Evolutionary conservation across 2,113 vertebrate species (phyloP), one percentile per base, ranked within the genome.

Genomic region (Pteropus alecto): DNA sequence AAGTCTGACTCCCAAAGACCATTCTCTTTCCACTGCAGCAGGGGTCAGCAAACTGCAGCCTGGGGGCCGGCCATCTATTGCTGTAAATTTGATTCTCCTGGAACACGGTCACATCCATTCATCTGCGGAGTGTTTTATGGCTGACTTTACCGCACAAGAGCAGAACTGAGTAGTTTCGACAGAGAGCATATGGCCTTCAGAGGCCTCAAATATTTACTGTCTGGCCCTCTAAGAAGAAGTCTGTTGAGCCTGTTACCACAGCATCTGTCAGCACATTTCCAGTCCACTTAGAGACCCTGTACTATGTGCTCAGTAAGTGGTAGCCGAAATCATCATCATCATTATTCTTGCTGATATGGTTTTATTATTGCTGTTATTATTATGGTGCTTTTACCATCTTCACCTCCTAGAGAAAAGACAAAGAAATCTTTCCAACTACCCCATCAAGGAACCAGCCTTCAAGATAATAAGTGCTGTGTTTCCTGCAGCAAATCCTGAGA

Each of bases 361-460:
- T 30, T 70, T 16, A 21, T 26, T 15, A 9, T 4, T 1, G 22
- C 48, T 19, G 46, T 15, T 26, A 6, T 33, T 33, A 24, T 68
- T 38, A 58, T 0, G 21, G 22, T 5, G 22, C 24, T 65, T 54
- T 74, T 33, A 48, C 63, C 87, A 48, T 41, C 7, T 30, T 60
- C 4, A 21, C 43, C 63, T n/a, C 33, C 58, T 77, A 3, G 33
- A 91, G 86, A 60, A 79, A 79, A 95, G 76, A 79, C 60, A 48
- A 41, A 81, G 77, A 19, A 61, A 51, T n/a, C 46, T 70, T 89
- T 41, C 85, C 81, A 21, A 28, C 26, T 30, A 46, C 51, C 82
- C 76, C 92, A 30, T 46, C 24, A n/a, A n/a, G 48, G 70, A 95
- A 48, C 30, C 63, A 63, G 92, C 67, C 94, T 88, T 86, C 71